Base-by-base conservation (phyloP, 1,140 invertebrate species). In the Tenebrio molitor region DNA sequence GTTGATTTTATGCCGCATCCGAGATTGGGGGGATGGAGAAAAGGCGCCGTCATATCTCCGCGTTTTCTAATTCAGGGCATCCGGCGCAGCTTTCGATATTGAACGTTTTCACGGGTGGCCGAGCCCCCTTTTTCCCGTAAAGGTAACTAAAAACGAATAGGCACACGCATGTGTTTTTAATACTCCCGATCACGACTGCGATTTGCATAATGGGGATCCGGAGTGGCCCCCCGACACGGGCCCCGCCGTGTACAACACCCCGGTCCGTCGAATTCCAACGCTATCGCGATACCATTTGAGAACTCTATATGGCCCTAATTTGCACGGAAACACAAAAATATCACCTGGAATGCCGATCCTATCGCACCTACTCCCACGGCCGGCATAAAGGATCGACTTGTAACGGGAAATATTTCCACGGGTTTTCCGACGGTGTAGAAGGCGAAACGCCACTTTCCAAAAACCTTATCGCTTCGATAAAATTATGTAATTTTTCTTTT, bases 91-190 rank as follows among this genome's bases (percentile, higher is more conserved):
- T 58, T 58, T 58, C 50, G 50, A 58, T 58, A 58, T 58, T 58
- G 50, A 58, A 58, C 50, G 50, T 58, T 58, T 58, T 58, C 50
- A 29, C 50, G 50, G 50, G 50, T 58, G 50, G 50, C 23, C 50
- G 50, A 58, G 50, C 50, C 50, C 50, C 50, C n/a, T 50, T 58
- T 58, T 58, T 58, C 23, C 50, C 50, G 21, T 58, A 44, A 46
- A 69, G 71, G 46, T 73, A 73, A 73, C 71, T 73, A 74, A 74
- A 74, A 71, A 74, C 58, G 68, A 71, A 74, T 74, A 69, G 71
- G 69, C 69, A 71, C 72, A 74, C 72, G 72, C 72, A 74, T 74
- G 67, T 74, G 72, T 74, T 74, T 74, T 74, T 74, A 74, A 74
- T 74, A 74, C 72, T 53, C 63, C 36, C 58, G 67, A 74, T 74